phyloP scores from a whole-genome alignment of 2,888 invertebrate species.

The Julus scanicus region DNA sequence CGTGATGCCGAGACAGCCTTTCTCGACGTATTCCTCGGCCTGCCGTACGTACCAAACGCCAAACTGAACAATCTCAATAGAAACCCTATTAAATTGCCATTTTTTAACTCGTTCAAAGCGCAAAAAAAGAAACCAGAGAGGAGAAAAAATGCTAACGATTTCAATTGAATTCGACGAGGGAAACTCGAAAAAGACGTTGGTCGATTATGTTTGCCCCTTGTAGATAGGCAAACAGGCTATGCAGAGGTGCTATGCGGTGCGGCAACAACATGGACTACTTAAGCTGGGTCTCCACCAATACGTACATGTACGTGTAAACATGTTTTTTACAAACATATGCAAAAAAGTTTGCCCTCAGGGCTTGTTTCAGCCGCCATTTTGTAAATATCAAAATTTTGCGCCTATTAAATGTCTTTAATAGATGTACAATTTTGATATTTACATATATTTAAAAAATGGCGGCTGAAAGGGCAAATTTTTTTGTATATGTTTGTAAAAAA shows the following conservation, averaged over 20 bases:
- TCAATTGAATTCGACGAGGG: conserved; percentile 23
- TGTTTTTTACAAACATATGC: too few relatives aligned
- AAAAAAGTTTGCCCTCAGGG: too few relatives aligned
- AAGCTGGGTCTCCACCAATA: too few relatives aligned
- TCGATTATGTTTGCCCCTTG: not conserved
- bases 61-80: conserved; percentile 38
- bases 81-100: conserved; percentile 42
- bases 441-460: too few relatives aligned
- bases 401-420: too few relatives aligned
- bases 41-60: not conserved
- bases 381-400: too few relatives aligned
- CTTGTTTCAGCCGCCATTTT: too few relatives aligned
- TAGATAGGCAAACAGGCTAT: not conserved
- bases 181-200: not conserved
- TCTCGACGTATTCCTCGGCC: not conserved
- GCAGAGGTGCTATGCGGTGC: not conserved
- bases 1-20: not conserved
- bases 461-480: too few relatives aligned
- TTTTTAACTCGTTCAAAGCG: conserved; percentile 32
- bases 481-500: too few relatives aligned
- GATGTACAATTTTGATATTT: too few relatives aligned
- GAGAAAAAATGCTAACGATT: not conserved
- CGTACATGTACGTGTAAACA: too few relatives aligned
- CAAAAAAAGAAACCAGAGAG: not conserved
- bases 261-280: too few relatives aligned